Percentiles rank a stretch among this genome's conserved stretches.
Conservation (phyloP, 2,888 invertebrate species). For the Sipha maydis region DNA sequence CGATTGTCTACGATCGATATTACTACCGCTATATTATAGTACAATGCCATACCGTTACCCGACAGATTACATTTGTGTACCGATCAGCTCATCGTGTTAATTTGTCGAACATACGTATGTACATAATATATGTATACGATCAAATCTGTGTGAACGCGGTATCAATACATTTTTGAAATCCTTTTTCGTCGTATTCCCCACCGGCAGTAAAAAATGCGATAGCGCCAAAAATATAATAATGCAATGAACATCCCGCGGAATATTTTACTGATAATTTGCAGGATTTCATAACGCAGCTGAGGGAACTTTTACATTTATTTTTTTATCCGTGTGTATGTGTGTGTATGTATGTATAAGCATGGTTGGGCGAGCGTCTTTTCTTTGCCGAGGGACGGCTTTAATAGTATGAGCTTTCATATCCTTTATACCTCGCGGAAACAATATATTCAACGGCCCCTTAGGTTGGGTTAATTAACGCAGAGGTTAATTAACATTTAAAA, state of each 20-base stretch:
- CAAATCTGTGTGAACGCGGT: background rate
- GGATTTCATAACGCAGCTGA: background rate
- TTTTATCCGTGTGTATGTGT: background rate
- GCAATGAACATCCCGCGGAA: background rate
- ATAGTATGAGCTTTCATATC: slow-evolving; percentile 1
- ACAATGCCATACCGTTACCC: background rate
- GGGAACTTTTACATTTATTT: background rate
- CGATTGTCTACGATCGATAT: background rate
- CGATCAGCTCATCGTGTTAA: slow-evolving; percentile 23
- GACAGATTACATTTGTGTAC: slow-evolving; percentile 8
- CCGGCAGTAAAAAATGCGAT: background rate
- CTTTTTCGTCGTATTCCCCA: background rate
- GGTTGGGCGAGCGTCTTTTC: background rate
- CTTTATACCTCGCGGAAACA: background rate
- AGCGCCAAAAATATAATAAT: background rate
- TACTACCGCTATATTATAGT: background rate
- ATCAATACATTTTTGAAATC: slow-evolving; percentile 26
- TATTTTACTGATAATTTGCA: background rate
- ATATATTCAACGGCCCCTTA: background rate
- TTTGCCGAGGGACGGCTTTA: background rate
- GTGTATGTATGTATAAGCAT: too few relatives aligned
- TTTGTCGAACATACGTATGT: background rate
- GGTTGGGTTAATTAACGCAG: background rate
- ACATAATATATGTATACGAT: background rate
- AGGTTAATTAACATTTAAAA: slow-evolving; percentile 27